Evolutionary conservation across 2,888 invertebrate genomes (phyloP).

Genomic region (Eupithecia subumbrata): DNA sequence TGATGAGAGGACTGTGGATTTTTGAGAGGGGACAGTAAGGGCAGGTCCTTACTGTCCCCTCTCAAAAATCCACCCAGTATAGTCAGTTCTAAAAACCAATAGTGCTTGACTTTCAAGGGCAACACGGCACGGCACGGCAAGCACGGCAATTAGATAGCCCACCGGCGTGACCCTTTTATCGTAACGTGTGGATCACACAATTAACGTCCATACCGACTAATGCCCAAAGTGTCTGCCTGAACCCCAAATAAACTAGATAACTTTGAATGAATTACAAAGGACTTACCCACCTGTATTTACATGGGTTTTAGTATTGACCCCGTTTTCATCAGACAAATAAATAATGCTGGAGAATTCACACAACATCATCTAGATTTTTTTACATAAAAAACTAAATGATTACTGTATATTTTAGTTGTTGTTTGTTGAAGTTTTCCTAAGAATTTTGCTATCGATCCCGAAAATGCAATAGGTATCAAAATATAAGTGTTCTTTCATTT

Average conservation of each 20-base stretch:
- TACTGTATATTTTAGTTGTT: no score
- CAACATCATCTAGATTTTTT: no score
- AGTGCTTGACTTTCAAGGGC: not conserved
- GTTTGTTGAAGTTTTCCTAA: no score
- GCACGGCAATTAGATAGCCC: not conserved
- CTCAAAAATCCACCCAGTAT: no score
- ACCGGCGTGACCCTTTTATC: conserved; percentile 38
- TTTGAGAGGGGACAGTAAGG: no score
- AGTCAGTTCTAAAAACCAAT: not conserved
- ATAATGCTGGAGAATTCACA: no score
- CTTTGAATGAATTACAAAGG: conserved; percentile 4
- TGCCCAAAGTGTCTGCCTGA: not conserved
- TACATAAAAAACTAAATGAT: no score
- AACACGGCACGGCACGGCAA: not conserved
- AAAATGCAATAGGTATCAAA: not conserved
- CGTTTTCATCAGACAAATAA: not conserved
- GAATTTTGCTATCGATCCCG: not conserved
- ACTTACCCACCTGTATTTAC: not conserved
- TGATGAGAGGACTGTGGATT: no score
- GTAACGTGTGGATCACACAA: conserved; percentile 45
- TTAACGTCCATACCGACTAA: conserved; percentile 43
- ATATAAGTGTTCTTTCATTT: not conserved
- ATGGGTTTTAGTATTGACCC: not conserved
- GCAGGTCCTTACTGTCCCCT: no score
- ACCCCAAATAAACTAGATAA: conserved; percentile 12